A percentile compares a stretch with the other conserved stretches of the same genome.
Conservation (phyloP, 2,888 invertebrate species). For the Philonicus albiceps region DNA sequence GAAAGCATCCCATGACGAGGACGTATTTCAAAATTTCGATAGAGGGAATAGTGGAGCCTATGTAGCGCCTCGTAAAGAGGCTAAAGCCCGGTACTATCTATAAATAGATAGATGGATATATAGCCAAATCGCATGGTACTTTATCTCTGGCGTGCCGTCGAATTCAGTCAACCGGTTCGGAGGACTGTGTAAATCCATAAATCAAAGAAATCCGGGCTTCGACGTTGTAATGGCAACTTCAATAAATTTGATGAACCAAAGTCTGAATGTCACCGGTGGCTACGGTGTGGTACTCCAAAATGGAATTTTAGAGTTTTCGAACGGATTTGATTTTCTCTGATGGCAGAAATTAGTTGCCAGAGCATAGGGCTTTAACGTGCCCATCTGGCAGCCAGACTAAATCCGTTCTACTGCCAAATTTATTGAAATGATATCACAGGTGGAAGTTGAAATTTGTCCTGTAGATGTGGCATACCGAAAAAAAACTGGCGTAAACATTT, state of each 20-base stretch:
- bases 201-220: not conserved
- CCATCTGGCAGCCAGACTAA: not conserved
- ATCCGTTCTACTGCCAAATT: constrained; percentile 2
- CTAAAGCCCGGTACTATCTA: not conserved
- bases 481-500: not conserved
- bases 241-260: constrained; percentile 3
- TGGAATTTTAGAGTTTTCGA: not conserved
- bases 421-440: not conserved
- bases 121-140: not conserved
- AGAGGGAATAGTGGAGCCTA: not conserved
- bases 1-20: not conserved
- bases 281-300: not conserved
- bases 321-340: not conserved
- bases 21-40: not conserved
- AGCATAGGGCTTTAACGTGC: not conserved
- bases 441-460: not conserved
- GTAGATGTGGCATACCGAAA: not conserved
- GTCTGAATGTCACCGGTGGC: not conserved
- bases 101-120: not conserved
- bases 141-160: not conserved
- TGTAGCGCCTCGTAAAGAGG: not conserved
- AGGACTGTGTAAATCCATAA: not conserved
- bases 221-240: not conserved
- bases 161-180: not conserved
- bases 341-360: not conserved